Conservation (phyloP, 2,113 vertebrate genomes). For the Aramus guarauna region DNA sequence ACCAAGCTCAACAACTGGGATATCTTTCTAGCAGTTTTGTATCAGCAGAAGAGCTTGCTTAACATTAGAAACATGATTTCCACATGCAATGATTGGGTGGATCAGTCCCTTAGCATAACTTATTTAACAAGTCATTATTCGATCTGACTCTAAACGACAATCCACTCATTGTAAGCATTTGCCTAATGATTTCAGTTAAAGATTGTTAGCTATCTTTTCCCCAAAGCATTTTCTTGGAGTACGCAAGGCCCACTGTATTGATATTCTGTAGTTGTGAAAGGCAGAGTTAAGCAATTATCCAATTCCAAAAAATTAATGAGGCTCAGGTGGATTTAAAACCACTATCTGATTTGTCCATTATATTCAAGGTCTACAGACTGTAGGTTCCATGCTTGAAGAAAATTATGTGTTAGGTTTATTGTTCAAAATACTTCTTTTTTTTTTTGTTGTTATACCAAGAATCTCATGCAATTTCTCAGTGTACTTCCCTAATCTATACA, state of each 20-base stretch:
- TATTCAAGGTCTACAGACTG: neutral
- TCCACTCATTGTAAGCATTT: neutral
- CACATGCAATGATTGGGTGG: neutral
- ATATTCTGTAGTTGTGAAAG: neutral
- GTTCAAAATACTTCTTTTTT: neutral
- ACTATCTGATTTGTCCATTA: neutral
- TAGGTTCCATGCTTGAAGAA: neutral
- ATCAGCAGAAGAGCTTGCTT: neutral
- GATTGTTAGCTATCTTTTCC: neutral
- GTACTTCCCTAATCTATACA: neutral
- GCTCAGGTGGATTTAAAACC: neutral
- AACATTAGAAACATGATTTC: neutral
- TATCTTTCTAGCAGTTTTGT: neutral
- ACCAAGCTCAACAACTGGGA: rapidly evolving
- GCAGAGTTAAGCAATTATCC: neutral
- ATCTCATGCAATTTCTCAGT: neutral
- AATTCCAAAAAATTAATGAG: neutral
- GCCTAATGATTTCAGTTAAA: neutral
- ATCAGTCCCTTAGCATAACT: neutral
- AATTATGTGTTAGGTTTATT: neutral
- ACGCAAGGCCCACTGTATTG: neutral
- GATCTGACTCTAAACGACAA: neutral
- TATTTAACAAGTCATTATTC: neutral
- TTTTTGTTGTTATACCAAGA: neutral
- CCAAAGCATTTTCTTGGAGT: neutral